Evolutionary conservation across 2,888 invertebrate species (phyloP).

Genomic region (Drosophila recens): DNA sequence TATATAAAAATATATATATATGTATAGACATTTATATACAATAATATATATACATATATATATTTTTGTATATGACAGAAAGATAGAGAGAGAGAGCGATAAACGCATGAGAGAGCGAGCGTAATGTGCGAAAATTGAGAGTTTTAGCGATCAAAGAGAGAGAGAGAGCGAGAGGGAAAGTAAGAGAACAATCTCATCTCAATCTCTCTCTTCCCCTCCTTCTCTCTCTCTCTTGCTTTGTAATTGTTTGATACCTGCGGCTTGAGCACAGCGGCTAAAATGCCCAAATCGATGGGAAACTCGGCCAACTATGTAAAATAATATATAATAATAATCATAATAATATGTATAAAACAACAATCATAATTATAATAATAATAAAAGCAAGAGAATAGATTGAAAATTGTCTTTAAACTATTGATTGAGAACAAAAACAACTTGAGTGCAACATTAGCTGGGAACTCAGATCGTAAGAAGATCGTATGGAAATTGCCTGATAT

Average conservation of each 20-base stretch:
- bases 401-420: neutral
- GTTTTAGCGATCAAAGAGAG: neutral
- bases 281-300: slow-evolving; percentile 91
- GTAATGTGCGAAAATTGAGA: slow-evolving; percentile 25
- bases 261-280: slow-evolving; percentile 91
- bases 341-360: slow-evolving; percentile 1
- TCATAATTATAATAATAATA: slow-evolving; percentile 6
- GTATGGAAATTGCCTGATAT: neutral
- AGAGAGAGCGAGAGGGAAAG: slow-evolving; percentile 38
- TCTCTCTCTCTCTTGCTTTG: slow-evolving; percentile 4
- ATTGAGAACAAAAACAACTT: neutral
- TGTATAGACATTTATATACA: no score
- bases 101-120: slow-evolving; percentile 51
- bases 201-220: no score
- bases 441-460: slow-evolving; percentile 1
- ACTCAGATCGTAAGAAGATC: no score
- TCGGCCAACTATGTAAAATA: slow-evolving; percentile 87
- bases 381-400: slow-evolving; percentile 1
- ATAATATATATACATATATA: no score
- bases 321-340: slow-evolving; percentile 28
- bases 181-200: no score
- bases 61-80: slow-evolving; percentile 14
- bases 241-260: slow-evolving; percentile 84
- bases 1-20: neutral
- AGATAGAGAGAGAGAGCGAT: slow-evolving; percentile 50